Evolutionary conservation across 2,888 invertebrate species (phyloP).

Genomic region (Dasysyrphus albostriatus): DNA sequence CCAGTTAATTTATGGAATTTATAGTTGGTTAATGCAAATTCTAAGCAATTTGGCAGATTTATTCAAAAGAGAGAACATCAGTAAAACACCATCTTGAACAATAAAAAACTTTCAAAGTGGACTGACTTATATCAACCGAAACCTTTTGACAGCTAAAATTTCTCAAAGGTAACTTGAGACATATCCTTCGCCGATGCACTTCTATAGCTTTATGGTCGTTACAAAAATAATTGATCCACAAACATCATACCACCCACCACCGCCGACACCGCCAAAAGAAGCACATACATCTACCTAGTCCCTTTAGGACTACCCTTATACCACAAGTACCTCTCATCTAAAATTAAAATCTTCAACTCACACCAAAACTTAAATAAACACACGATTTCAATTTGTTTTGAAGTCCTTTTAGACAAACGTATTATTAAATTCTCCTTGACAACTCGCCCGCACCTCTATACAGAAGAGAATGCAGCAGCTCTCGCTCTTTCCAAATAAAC

Average conservation of each 20-base stretch:
- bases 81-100: no score
- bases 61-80: background rate
- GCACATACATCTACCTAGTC: background rate
- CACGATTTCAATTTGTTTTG: conserved; percentile 49
- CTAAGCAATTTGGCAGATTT: background rate
- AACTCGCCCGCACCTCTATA: conserved; percentile 33
- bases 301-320: background rate
- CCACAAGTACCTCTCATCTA: conserved; percentile 52
- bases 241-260: background rate
- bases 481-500: conserved; percentile 20
- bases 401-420: conserved; percentile 70
- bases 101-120: background rate
- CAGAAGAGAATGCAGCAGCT: background rate
- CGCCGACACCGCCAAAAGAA: background rate
- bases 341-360: conserved; percentile 47
- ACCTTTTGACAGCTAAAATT: background rate
- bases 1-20: no score
- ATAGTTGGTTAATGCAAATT: no score
- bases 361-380: conserved; percentile 24
- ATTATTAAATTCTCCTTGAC: conserved; percentile 68
- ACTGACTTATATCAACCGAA: background rate
- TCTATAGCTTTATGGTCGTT: background rate
- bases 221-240: conserved; percentile 23
- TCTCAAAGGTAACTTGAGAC: conserved; percentile 19
- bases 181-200: background rate